phyloP scores from a whole-genome alignment of 2,888 invertebrate species.

The Tortrix viridana region DNA sequence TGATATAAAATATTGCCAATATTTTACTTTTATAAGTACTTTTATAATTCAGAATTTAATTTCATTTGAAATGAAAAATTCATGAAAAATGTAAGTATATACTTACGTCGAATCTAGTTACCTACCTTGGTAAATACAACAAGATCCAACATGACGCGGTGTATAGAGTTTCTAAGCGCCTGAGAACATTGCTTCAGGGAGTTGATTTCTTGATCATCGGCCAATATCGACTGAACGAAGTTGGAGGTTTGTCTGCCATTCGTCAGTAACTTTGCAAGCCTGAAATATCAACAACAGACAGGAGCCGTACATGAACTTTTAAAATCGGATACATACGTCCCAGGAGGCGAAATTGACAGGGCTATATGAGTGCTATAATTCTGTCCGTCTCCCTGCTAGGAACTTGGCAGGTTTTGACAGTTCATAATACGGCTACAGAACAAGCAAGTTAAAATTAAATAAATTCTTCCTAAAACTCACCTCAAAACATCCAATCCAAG shows the following conservation, averaged over 20 bases:
- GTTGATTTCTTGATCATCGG: slow-evolving; percentile 62
- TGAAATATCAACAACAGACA: slow-evolving; percentile 39
- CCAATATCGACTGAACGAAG: slow-evolving; percentile 67
- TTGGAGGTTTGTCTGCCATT: slow-evolving; percentile 53
- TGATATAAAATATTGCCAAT: too few relatives aligned
- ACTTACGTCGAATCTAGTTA: not conserved
- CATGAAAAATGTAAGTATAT: too few relatives aligned
- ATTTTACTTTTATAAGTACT: too few relatives aligned
- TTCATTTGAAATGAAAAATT: too few relatives aligned
- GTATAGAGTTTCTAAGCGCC: slow-evolving; percentile 54
- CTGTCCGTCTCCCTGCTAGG: too few relatives aligned
- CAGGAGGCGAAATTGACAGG: too few relatives aligned
- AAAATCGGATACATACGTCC: too few relatives aligned
- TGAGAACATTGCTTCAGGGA: slow-evolving; percentile 54
- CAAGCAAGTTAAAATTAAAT: not conserved
- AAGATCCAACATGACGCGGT: slow-evolving; percentile 60
- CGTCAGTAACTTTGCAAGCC: slow-evolving; percentile 57
- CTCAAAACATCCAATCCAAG: slow-evolving; percentile 63
- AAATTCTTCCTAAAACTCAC: slow-evolving; percentile 48
- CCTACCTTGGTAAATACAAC: slow-evolving; percentile 68
- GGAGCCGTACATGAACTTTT: not conserved
- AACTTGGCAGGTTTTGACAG: too few relatives aligned
- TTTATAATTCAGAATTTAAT: too few relatives aligned
- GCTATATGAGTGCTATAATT: too few relatives aligned
- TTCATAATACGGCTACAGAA: too few relatives aligned